These are phyloP conservation scores for Drosophila arawakana DNA, from an alignment of 1,140 invertebrate genomes.

Conservation along the genomic window DNA sequence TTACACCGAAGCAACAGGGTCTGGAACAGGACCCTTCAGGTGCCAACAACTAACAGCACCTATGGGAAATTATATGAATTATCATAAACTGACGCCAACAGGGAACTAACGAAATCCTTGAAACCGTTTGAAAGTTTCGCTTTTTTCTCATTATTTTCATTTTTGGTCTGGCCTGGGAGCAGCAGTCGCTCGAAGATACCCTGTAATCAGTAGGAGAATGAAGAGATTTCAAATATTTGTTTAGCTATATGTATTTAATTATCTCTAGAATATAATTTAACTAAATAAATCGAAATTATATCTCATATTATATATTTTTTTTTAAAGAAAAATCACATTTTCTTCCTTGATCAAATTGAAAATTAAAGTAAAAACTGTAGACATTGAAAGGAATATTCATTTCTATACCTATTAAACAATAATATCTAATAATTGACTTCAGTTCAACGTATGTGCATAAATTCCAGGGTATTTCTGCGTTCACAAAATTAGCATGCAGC, in stretches of 20 bases:
- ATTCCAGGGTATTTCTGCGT: conserved; percentile 14
- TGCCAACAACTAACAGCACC: conserved; percentile 71
- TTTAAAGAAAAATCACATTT: no score
- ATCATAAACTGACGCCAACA: conserved; percentile 69
- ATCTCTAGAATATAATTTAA: no score
- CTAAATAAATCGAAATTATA: no score
- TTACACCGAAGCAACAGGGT: conserved; percentile 38
- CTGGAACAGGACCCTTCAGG: conserved; percentile 48
- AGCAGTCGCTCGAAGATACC: conserved; percentile 8
- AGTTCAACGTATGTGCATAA: not conserved
- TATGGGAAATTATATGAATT: conserved; percentile 75
- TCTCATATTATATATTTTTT: no score
- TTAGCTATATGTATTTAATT: no score
- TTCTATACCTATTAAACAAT: no score
- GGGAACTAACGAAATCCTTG: conserved; percentile 65
- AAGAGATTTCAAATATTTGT: not conserved
- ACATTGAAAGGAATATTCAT: no score
- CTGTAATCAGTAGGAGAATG: conserved; percentile 1
- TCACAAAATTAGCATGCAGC: not conserved
- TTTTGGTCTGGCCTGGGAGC: conserved; percentile 1
- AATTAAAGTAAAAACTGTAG: no score
- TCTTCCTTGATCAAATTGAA: no score
- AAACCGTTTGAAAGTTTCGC: conserved; percentile 82
- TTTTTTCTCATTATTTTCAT: conserved; percentile 51
- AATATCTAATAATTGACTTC: no score